phyloP scores from a whole-genome alignment of 2,113 vertebrate species.

The Cacatua alba region DNA sequence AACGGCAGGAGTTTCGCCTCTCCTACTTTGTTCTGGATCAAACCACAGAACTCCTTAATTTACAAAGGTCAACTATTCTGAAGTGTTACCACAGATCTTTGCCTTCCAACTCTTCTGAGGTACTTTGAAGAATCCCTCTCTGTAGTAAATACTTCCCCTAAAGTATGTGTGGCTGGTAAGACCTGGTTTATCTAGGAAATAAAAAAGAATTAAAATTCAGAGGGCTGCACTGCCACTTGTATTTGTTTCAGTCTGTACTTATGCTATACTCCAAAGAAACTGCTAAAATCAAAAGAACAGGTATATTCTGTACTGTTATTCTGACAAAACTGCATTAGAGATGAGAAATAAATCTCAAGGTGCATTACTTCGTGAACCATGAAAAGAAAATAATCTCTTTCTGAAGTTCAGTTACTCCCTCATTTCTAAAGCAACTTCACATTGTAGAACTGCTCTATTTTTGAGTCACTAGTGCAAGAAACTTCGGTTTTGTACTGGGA shows the following conservation, averaged over 20 bases:
- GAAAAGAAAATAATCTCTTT: background rate
- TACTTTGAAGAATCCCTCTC: background rate
- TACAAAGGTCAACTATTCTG: background rate
- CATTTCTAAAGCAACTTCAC: background rate
- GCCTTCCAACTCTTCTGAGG: background rate
- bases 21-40: background rate
- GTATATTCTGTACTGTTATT: background rate
- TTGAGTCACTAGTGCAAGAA: background rate
- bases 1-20: background rate
- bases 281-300: constrained; percentile 3
- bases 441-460: background rate
- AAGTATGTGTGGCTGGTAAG: background rate
- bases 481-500: background rate
- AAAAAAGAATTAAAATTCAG: background rate
- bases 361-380: constrained; percentile 13
- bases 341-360: constrained; percentile 31
- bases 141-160: background rate
- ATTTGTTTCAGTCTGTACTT: constrained; percentile 31
- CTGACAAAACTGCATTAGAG: constrained; percentile 9
- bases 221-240: background rate
- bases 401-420: background rate
- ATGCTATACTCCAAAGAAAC: background rate
- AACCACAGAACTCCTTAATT: background rate
- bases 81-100: background rate
- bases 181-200: background rate